Percentiles rank a stretch among this genome's conserved stretches.
Conservation (phyloP, 2,888 invertebrate species). For the Elysia crispata region DNA sequence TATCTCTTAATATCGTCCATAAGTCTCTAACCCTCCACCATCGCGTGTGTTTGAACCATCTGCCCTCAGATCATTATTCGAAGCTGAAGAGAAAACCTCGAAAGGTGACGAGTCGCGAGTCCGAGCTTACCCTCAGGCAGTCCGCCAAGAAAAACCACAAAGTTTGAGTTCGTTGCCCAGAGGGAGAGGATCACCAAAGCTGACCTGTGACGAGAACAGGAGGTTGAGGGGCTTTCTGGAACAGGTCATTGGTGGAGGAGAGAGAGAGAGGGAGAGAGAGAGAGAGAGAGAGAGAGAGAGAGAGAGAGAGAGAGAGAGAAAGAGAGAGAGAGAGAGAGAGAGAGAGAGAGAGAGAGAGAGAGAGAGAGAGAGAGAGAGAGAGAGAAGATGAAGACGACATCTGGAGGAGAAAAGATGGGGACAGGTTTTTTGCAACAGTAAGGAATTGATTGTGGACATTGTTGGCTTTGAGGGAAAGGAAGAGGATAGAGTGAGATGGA, state of each 20-base stretch:
- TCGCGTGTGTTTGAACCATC: background rate
- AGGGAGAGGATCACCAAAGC: conserved; percentile 42
- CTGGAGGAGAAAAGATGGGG: conserved; percentile 47
- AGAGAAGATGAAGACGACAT: conserved; percentile 38
- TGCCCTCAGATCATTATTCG: conserved; percentile 85
- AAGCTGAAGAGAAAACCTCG: conserved; percentile 92
- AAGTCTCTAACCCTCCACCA: too few species aligned
- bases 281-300: background rate
- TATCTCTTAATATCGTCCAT: too few species aligned
- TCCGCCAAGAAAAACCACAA: conserved; percentile 39
- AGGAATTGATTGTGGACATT: background rate
- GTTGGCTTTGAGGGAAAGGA: too few species aligned
- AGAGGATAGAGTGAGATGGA: too few species aligned
- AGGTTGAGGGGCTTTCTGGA: conserved; percentile 47
- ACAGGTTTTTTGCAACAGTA: conserved; percentile 49
- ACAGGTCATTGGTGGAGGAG: conserved; percentile 21
- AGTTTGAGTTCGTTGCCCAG: conserved; percentile 41
- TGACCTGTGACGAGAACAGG: conserved; percentile 47
- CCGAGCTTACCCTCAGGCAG: conserved; percentile 90
- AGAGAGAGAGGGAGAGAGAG: background rate
- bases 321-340: background rate
- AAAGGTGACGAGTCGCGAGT: conserved; percentile 90
- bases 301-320: background rate
- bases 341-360: too few species aligned
- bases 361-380: too few species aligned